phyloP scores from a whole-genome alignment of 2,113 vertebrate species.

The Cheilinus undulatus region DNA sequence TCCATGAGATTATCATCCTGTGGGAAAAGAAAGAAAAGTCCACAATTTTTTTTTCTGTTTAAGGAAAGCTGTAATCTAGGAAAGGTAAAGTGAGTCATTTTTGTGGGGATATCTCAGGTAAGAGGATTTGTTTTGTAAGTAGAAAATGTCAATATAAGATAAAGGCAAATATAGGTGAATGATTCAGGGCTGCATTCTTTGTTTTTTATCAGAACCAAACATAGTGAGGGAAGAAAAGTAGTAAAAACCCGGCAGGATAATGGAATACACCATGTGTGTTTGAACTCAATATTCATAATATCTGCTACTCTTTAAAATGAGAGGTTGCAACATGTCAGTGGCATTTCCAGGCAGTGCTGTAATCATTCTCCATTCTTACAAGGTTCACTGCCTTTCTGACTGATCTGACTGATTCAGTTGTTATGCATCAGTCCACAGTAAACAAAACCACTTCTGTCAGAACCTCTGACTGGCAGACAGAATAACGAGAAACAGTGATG shows the following conservation, averaged over 20 bases:
- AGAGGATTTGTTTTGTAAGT: background rate
- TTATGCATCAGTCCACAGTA: slow-evolving; percentile 56
- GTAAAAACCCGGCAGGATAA: background rate
- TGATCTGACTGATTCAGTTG: slow-evolving; percentile 58
- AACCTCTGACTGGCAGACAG: slow-evolving; percentile 46
- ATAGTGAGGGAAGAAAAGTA: background rate
- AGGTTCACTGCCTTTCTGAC: slow-evolving; percentile 35
- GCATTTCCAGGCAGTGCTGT: slow-evolving; percentile 28
- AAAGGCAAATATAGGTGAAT: background rate
- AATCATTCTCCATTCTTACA: slow-evolving; percentile 41
- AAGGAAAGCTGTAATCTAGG: background rate
- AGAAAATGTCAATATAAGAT: background rate
- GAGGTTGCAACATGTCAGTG: slow-evolving; percentile 27
- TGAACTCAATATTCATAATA: slow-evolving; percentile 27
- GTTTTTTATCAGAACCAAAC: slow-evolving; percentile 14
- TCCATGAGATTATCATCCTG: slow-evolving; percentile 99
- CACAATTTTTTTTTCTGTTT: slow-evolving; percentile 3
- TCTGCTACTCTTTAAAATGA: slow-evolving; percentile 22
- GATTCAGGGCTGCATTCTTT: background rate
- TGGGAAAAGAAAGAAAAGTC: slow-evolving; percentile 5
- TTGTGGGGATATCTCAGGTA: background rate
- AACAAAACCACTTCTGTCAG: slow-evolving; percentile 61
- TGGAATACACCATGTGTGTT: slow-evolving; percentile 22
- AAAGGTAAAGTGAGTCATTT: background rate
- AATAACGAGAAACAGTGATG: slow-evolving; percentile 55